Evolutionary conservation across 2,113 vertebrate species (phyloP).

Genomic region (Andinoacara biseriatus): DNA sequence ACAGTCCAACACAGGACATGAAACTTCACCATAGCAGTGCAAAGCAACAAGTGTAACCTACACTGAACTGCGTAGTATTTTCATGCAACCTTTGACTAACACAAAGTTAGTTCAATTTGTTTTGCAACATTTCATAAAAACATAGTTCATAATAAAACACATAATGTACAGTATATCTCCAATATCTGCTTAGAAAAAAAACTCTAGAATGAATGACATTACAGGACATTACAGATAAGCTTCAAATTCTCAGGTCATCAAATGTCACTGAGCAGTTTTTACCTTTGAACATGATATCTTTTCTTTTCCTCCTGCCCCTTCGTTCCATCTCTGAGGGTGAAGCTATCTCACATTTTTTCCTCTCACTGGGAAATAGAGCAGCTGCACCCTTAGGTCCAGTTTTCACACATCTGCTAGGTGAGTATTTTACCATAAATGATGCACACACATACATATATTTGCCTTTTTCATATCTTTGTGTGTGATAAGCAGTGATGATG

Average conservation of each 20-base stretch:
- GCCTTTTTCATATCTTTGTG: no score
- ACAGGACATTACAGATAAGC: not conserved
- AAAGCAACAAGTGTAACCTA: no score
- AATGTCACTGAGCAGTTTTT: not conserved
- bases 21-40: no score
- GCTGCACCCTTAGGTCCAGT: rapidly evolving
- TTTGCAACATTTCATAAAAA: not conserved
- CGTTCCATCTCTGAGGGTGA: not conserved
- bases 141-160: not conserved
- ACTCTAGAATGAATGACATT: not conserved
- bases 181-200: not conserved
- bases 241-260: not conserved
- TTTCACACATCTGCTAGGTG: no score
- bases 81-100: no score
- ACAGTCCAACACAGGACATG: no score
- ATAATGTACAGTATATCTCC: not conserved
- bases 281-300: not conserved
- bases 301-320: not conserved
- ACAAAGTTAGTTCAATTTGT: not conserved
- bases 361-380: not conserved
- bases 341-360: rapidly evolving
- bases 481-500: not conserved
- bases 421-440: not conserved
- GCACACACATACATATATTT: no score
- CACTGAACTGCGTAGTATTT: no score